Conservation (phyloP, 2,797 vertebrate genomes). For the Glossophaga mutica region DNA sequence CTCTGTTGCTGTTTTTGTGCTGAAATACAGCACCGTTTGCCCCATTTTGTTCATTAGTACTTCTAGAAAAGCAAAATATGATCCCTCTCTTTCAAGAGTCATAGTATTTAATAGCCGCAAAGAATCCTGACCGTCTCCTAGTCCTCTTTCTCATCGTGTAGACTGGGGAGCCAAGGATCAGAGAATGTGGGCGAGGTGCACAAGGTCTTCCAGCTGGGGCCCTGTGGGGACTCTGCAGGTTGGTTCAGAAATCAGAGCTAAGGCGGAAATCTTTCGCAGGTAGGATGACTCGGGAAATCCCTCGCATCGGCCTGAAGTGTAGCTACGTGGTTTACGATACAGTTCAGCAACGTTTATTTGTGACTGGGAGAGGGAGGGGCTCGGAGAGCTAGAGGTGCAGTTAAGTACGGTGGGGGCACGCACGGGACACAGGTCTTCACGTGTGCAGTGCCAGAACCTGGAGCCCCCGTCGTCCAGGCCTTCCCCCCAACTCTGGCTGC, state of each 20-base stretch:
- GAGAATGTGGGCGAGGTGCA: neutral
- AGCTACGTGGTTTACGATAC: neutral
- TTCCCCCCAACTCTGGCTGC: neutral
- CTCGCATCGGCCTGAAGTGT: neutral
- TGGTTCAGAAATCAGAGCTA: neutral
- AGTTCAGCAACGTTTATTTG: neutral
- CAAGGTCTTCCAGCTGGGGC: neutral
- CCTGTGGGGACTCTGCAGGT: neutral
- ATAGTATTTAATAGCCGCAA: neutral
- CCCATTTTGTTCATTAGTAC: neutral
- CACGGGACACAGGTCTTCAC: fast-evolving
- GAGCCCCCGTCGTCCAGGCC: fast-evolving
- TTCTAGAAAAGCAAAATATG: neutral
- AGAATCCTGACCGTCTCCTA: neutral
- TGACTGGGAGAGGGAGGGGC: neutral
- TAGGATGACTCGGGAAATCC: neutral
- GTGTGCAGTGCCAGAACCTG: neutral
- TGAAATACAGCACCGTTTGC: neutral
- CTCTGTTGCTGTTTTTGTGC: neutral
- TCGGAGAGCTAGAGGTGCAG: neutral
- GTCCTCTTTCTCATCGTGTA: neutral
- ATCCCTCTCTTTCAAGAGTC: neutral
- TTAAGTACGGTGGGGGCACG: neutral
- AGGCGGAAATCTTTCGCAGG: neutral
- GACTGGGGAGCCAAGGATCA: neutral